Conservation (phyloP, 1,140 invertebrate genomes). For the Cyclargus thomasi region DNA sequence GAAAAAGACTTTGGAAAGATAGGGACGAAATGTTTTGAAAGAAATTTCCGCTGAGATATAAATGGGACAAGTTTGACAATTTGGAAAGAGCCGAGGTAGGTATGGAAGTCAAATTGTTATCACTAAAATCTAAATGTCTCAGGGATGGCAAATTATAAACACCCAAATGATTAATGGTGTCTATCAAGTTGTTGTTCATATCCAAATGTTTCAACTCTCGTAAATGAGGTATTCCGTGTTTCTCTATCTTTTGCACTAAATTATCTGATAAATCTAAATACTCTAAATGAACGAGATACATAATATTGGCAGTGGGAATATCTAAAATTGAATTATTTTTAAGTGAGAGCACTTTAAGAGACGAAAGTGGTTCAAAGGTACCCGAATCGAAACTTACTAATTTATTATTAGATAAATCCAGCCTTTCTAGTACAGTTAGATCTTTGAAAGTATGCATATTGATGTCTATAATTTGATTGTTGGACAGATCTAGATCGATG, state of each 20-base stretch:
- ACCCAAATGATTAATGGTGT: constrained; percentile 79
- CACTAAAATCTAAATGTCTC: constrained; percentile 84
- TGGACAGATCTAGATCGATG: constrained; percentile 81
- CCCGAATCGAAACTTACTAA: constrained; percentile 82
- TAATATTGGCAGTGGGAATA: constrained; percentile 81
- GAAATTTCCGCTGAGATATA: constrained; percentile 86
- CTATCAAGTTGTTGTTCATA: constrained; percentile 84
- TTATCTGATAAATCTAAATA: constrained; percentile 83
- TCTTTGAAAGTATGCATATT: constrained; percentile 83
- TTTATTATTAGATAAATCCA: constrained; percentile 86
- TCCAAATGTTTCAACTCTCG: constrained; percentile 79
- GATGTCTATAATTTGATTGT: constrained; percentile 85
- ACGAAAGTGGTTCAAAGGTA: constrained; percentile 82
- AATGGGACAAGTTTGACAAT: constrained; percentile 82
- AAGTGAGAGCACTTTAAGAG: constrained; percentile 81
- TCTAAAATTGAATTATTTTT: constrained; percentile 86
- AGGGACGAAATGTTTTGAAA: constrained; percentile 81
- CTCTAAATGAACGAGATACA: constrained; percentile 79
- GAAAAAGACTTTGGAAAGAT: constrained; percentile 87
- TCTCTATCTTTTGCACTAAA: constrained; percentile 80
- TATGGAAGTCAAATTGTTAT: constrained; percentile 87
- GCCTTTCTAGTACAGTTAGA: constrained; percentile 80
- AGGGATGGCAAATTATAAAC: constrained; percentile 82
- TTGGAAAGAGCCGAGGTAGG: constrained; percentile 85
- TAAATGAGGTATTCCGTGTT: constrained; percentile 80